A percentile compares a stretch with the other conserved stretches of the same genome.
These are phyloP conservation scores for Dromius quadrimaculatus DNA, from an alignment of 2,888 invertebrate species.

Conservation along the genomic window DNA sequence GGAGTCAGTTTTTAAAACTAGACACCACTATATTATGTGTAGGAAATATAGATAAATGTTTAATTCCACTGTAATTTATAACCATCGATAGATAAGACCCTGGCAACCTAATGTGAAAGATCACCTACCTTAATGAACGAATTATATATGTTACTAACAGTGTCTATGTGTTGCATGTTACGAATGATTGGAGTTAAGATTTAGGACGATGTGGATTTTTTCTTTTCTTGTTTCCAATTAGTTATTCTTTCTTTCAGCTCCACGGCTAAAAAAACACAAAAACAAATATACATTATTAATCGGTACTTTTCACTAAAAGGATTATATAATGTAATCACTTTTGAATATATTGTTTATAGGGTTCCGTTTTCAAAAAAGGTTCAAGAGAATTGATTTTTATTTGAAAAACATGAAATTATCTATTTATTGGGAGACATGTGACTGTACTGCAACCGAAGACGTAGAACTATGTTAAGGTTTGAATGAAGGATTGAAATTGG, in stretches of 20 bases:
- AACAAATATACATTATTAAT: no score
- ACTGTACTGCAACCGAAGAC: no score
- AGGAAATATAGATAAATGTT: neutral
- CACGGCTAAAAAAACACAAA: constrained; percentile 69
- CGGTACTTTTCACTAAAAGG: no score
- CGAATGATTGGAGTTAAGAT: constrained; percentile 14
- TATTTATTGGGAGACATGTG: no score
- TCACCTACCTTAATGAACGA: constrained; percentile 37
- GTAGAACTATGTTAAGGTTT: no score
- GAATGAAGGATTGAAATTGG: no score
- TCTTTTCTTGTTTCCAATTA: constrained; percentile 86
- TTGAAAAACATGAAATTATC: no score
- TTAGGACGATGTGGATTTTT: constrained; percentile 30
- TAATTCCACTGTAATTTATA: constrained; percentile 7
- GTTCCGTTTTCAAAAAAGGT: no score
- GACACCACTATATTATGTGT: constrained; percentile 18
- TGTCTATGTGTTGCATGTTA: constrained; percentile 24
- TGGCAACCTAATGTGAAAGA: constrained; percentile 36
- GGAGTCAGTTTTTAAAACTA: constrained; percentile 1
- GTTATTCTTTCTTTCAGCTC: constrained; percentile 89
- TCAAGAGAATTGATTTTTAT: no score
- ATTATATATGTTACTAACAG: constrained; percentile 18
- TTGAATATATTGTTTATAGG: no score
- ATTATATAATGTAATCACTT: no score
- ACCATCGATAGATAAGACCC: constrained; percentile 1